Evolutionary conservation across 2,797 vertebrate species (phyloP), one percentile per base, ranked within the genome.

Genomic region (Leptodactylus fallax): DNA sequence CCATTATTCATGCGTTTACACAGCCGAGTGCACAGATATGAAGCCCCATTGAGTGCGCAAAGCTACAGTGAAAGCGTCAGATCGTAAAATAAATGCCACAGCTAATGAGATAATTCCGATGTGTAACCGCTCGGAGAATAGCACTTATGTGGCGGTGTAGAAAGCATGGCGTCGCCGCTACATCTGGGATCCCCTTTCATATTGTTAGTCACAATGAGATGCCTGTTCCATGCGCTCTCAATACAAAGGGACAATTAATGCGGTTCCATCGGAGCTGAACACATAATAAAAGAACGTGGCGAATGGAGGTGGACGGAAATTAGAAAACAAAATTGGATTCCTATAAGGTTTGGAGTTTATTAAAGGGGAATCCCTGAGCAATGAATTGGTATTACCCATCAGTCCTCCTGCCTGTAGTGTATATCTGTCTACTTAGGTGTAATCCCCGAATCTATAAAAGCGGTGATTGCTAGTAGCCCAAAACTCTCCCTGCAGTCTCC

Each of bases 41-140:
- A 82, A 69, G 47, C 80, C 61, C 49, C 45, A 67, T 82, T 49
- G 45, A 82, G 47, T 69, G 61, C 47, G 9, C 61, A 69, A 17
- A 82, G 61, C 80, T 67, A 17, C 61, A 49, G 60, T 81, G 45
- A 81, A 49, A 23, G 79, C n/a, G 47, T 36, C 81, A 17, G 45
- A 67, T 65, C 36, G 16, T 71, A 71, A 63, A 45, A 83, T 69
- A 55, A 72, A 53, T 14, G 63, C 65, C 49, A 16, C 53, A 7
- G 55, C 47, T 83, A 83, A 83, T 83, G 81, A 83, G 81, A 55
- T 71, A 55, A 83, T 83, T 69, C 81, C 67, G 21, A 53, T 53
- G 49, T 72, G 65, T 56, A 72, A 72, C 67, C n/a, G 45, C 69
- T 23, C 25, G 81, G 67, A 56, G 65, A 56, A 72, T 82, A 23